Conservation (phyloP, 1,140 invertebrate genomes). For the Phymastichus coffea region DNA sequence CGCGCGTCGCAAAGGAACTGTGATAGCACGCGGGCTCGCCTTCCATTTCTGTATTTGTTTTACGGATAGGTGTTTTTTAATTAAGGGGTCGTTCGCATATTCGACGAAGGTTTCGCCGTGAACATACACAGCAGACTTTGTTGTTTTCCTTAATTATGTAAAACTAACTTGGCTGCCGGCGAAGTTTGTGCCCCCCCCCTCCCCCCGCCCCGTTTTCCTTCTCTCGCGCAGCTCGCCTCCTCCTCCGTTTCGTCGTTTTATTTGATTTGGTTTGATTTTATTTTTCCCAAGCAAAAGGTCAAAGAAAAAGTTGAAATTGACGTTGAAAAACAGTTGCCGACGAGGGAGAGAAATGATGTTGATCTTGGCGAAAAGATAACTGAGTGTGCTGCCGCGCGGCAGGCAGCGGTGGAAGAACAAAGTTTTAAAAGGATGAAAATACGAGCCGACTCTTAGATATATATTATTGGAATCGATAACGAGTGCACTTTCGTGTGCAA, state of each 20-base stretch:
- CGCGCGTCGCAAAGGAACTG: too few species aligned
- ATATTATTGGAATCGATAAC: slow-evolving; percentile 28
- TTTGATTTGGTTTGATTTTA: too few species aligned
- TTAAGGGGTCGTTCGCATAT: slow-evolving; percentile 14
- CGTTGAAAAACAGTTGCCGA: slow-evolving; percentile 15
- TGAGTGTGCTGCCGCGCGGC: too few species aligned
- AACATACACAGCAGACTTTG: background rate
- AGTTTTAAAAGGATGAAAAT: slow-evolving; percentile 28
- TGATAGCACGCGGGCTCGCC: too few species aligned
- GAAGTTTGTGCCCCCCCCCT: background rate
- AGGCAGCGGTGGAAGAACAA: slow-evolving; percentile 3
- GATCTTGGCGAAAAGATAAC: slow-evolving; percentile 22
- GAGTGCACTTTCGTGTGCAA: slow-evolving; percentile 6
- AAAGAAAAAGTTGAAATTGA: slow-evolving; percentile 8
- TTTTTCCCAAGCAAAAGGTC: background rate
- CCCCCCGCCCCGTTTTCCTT: background rate
- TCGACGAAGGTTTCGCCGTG: slow-evolving; percentile 18
- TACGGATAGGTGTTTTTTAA: too few species aligned
- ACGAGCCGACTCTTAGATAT: slow-evolving; percentile 16
- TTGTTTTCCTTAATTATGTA: slow-evolving; percentile 24
- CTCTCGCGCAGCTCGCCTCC: background rate
- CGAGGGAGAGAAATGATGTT: background rate
- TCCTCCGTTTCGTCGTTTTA: background rate
- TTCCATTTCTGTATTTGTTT: too few species aligned
- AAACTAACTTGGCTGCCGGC: slow-evolving; percentile 3